Conservation (phyloP, 2,113 vertebrate species). For the Lophotis ruficrista region DNA sequence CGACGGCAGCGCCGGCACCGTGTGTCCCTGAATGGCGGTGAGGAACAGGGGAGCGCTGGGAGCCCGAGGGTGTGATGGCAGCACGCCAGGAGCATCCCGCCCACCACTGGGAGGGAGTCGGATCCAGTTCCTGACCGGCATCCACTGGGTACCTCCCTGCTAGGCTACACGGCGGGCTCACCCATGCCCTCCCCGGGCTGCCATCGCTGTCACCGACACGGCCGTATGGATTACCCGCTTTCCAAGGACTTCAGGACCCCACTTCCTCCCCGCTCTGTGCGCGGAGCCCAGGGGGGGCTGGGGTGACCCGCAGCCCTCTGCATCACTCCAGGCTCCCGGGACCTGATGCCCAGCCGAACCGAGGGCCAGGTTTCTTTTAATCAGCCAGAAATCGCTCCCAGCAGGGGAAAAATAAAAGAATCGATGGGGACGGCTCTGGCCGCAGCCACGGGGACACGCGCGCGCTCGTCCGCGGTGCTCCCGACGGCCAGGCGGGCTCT, state of each 20-base stretch:
- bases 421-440: neutral
- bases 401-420: neutral
- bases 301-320: neutral
- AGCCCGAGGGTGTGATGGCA: fast-evolving
- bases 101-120: neutral
- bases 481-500: neutral
- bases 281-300: neutral
- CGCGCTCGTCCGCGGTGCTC: neutral
- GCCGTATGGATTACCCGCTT: neutral
- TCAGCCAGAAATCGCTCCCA: neutral
- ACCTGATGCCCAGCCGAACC: neutral
- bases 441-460: neutral
- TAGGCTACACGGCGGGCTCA: fast-evolving
- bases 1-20: neutral
- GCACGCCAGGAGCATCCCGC: neutral
- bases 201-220: neutral
- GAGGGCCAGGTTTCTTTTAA: neutral
- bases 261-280: fast-evolving
- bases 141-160: neutral
- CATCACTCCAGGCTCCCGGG: neutral
- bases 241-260: neutral
- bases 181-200: neutral
- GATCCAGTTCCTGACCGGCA: neutral
- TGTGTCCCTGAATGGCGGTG: neutral
- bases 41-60: fast-evolving